phyloP scores from a whole-genome alignment of 2,888 invertebrate genomes.

The Tenthredo notha region DNA sequence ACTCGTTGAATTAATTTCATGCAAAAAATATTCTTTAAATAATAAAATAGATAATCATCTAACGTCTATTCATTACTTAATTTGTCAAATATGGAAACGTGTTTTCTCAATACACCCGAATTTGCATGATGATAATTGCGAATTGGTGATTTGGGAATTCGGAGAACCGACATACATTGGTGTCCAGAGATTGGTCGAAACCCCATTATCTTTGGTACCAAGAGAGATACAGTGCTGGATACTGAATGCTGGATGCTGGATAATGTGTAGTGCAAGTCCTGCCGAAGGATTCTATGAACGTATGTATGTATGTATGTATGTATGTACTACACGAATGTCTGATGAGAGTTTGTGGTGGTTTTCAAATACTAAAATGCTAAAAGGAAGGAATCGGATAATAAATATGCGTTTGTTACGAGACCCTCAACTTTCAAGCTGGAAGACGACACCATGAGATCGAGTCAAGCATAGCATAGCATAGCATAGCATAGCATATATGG shows the following conservation, averaged over 20 bases:
- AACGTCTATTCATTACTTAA: neutral
- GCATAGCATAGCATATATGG: neutral
- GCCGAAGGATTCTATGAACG: neutral
- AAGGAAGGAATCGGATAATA: conserved; percentile 14
- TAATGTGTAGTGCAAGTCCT: no score
- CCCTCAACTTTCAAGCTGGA: neutral
- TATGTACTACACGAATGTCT: no score
- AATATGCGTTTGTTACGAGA: conserved; percentile 15
- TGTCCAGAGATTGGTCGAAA: neutral
- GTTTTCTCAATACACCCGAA: neutral
- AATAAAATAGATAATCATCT: neutral
- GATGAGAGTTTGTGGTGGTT: neutral
- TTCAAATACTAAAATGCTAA: neutral
- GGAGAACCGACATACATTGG: neutral
- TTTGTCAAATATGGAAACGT: neutral
- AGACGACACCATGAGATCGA: conserved; percentile 10
- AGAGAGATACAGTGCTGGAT: no score
- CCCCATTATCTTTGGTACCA: no score
- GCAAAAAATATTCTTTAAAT: neutral
- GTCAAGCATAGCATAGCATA: no score
- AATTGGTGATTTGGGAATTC: neutral
- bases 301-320: neutral
- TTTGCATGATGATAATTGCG: neutral
- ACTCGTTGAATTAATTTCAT: no score
- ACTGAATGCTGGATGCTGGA: no score